A percentile compares a stretch with the other conserved stretches of the same genome.
Conservation (phyloP, 2,888 invertebrate genomes). For the Rotaria macrura region DNA sequence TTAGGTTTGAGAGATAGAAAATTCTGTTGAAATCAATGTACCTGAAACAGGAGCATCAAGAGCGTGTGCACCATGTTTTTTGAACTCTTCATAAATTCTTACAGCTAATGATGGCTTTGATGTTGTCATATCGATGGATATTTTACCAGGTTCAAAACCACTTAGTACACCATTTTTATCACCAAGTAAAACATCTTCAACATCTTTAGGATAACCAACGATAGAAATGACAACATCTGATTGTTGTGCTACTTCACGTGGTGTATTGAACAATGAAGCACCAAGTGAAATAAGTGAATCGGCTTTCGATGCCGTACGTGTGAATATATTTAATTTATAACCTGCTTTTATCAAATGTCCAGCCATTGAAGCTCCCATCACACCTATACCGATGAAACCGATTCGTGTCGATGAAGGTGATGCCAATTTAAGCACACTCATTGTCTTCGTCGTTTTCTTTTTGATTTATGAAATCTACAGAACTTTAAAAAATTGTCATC, state of each 20-base stretch:
- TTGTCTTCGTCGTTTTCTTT: not conserved
- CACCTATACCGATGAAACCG: constrained; percentile 20
- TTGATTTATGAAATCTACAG: not conserved
- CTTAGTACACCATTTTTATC: not conserved
- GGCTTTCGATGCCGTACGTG: not conserved
- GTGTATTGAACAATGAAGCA: not conserved
- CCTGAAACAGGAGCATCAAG: constrained; percentile 19
- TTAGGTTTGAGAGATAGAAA: no score
- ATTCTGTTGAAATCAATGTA: not conserved
- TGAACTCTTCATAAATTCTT: not conserved
- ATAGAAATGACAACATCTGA: constrained; percentile 8
- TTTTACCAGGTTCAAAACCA: not conserved
- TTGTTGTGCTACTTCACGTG: constrained; percentile 9
- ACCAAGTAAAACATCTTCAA: constrained; percentile 10
- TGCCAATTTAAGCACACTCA: not conserved
- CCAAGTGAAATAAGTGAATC: not conserved
- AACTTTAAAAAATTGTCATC: not conserved
- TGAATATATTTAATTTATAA: constrained; percentile 3
- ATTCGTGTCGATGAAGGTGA: not conserved
- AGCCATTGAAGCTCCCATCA: not conserved
- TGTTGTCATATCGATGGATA: constrained; percentile 2
- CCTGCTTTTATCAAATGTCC: constrained; percentile 2
- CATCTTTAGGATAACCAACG: not conserved
- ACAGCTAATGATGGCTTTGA: not conserved
- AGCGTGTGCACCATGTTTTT: not conserved